These are phyloP conservation scores for Megaceryle torquata DNA, from an alignment of 2,113 vertebrate genomes.

Conservation along the genomic window DNA sequence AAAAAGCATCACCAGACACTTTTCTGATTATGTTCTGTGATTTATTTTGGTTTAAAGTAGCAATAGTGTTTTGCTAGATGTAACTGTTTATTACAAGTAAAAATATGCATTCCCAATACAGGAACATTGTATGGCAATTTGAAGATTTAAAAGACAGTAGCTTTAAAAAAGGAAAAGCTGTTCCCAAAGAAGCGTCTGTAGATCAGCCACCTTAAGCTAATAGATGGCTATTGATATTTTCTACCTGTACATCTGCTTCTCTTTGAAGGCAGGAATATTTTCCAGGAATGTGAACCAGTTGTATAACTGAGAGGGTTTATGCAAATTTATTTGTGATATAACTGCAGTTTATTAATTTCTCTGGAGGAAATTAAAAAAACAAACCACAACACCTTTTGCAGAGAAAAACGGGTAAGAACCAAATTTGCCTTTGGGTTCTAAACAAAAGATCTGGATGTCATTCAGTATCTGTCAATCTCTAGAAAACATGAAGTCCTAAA, in stretches of 20 bases:
- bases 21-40: slow-evolving; percentile 8
- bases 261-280: neutral
- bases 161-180: neutral
- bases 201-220: neutral
- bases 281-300: neutral
- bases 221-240: neutral
- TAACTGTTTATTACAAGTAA: neutral
- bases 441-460: neutral
- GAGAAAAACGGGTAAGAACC: neutral
- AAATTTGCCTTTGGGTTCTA: neutral
- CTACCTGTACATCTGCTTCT: neutral
- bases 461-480: neutral
- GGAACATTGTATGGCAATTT: neutral
- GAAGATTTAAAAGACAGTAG: neutral
- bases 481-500: neutral
- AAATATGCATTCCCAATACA: neutral
- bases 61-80: neutral
- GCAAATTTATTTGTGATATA: neutral
- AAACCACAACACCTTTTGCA: neutral
- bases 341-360: neutral
- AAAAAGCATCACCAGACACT: neutral
- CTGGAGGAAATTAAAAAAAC: neutral
- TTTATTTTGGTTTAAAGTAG: neutral
- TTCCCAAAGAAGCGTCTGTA: neutral
- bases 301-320: neutral